Evolutionary conservation across 2,888 invertebrate species (phyloP), one percentile per base, ranked within the genome.

Genomic region (Brachylomia viminalis): DNA sequence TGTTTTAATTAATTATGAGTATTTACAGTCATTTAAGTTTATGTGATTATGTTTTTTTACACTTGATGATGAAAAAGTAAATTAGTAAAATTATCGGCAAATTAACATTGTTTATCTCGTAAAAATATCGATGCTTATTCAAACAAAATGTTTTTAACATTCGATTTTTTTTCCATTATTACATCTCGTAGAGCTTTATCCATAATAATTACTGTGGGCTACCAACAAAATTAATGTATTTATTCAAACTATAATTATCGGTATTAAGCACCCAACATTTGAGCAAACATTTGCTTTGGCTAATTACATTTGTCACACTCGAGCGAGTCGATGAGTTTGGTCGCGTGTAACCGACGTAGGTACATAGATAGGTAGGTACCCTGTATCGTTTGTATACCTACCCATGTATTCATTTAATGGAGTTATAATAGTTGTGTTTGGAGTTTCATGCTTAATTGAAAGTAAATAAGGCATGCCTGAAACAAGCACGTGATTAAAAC

Each of bases 281-380:
- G 74, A 33, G 45, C 83, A 85, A 86, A 86, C 71, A 87, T 85
- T 87, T 83, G 80, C 79, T 62, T 70, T 77, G 64, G 82, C 71
- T 84, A 87, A 86, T 86, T 87, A 81, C 80, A 79, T 87, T 82
- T 80, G 74, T 71, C 47, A 73, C 84, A 75, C 73, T 78, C 64
- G 38, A 61, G 75, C 6, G 69, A 70, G 38, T 67, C 73, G n/a
- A 68, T 72, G 75, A 45, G 77, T 54, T 62, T 64, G 64, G 67
- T 71, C 54, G 33, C 54, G 33, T 62, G 49, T 58, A 71, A 30
- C 71, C 59, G 30, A 54, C 15, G 10, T 52, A 42, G 20, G 10
- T 58, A 61, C 13, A 30, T 49, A 58, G 13, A 15, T 7, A 47
- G n/a, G n/a, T 7, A 47, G n/a, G n/a, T 38, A 45, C 10, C 42